Evolutionary conservation across 2,113 vertebrate genomes (phyloP).

Genomic region (Galbula dea): DNA sequence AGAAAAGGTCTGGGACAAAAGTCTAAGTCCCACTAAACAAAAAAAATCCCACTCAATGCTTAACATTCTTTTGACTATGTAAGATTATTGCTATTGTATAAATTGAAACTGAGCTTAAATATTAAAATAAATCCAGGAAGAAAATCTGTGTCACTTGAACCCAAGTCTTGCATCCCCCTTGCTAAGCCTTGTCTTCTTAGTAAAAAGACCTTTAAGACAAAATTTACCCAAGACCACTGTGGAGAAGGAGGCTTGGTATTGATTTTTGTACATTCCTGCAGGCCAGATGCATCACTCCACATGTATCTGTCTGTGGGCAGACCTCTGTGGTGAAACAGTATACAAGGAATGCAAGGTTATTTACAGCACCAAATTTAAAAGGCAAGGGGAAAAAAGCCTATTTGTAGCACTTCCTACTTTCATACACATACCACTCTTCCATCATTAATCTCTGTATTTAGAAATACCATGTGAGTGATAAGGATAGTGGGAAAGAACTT

Average conservation of each 20-base stretch:
- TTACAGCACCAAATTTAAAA: background rate
- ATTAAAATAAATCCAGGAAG: background rate
- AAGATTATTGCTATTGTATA: background rate
- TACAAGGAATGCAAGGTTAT: background rate
- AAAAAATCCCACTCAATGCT: background rate
- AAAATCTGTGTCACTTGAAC: background rate
- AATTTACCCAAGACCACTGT: slow-evolving; percentile 92
- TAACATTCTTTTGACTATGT: background rate
- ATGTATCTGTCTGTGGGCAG: slow-evolving; percentile 95
- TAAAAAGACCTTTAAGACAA: background rate
- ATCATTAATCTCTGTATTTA: background rate
- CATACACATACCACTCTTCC: background rate
- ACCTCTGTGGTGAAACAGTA: slow-evolving; percentile 74
- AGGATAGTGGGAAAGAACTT: background rate
- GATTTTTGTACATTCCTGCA: slow-evolving; percentile 90
- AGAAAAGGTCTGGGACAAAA: background rate
- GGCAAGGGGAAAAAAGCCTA: background rate
- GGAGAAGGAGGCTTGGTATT: slow-evolving; percentile 89
- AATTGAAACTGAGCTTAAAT: background rate
- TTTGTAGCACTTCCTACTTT: background rate
- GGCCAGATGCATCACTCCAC: slow-evolving; percentile 94
- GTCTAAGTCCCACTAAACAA: background rate
- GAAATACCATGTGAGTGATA: background rate
- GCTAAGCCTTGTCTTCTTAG: background rate
- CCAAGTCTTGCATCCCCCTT: background rate